Evolutionary conservation across 2,888 invertebrate species (phyloP).

Genomic region (Eupithecia insigniata): DNA sequence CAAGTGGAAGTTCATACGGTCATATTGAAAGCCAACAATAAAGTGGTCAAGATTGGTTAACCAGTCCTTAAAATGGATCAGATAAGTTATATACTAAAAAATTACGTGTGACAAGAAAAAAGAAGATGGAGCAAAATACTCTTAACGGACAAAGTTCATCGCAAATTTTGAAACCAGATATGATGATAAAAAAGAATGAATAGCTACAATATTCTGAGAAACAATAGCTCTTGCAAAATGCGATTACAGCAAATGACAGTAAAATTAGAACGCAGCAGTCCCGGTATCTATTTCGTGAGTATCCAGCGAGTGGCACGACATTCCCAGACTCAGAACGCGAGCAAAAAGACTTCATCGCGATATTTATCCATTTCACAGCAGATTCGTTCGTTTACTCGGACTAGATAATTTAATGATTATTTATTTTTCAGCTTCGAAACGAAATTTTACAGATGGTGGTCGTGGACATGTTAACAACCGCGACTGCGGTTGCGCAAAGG

Average conservation of each 20-base stretch:
- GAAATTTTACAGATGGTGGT: constrained; percentile 49
- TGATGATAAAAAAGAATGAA: background rate
- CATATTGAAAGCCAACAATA: background rate
- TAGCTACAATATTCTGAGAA: background rate
- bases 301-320: constrained; percentile 44
- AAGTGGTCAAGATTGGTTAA: background rate
- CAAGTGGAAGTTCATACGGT: background rate
- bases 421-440: constrained; percentile 45
- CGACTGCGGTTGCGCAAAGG: constrained; percentile 9
- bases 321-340: constrained; percentile 39
- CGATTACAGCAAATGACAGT: constrained; percentile 19
- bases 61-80: background rate
- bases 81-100: background rate
- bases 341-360: constrained; percentile 39
- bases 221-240: constrained; percentile 13
- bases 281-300: constrained; percentile 41
- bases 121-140: background rate
- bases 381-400: constrained; percentile 21
- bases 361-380: constrained; percentile 39
- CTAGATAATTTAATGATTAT: constrained; percentile 40
- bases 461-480: constrained; percentile 51
- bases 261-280: constrained; percentile 24
- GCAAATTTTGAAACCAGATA: background rate
- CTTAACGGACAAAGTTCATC: background rate
- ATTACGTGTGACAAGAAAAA: background rate